Evolutionary conservation across 1,140 invertebrate genomes (phyloP).

Genomic region (Drosophila equinoxialis): DNA sequence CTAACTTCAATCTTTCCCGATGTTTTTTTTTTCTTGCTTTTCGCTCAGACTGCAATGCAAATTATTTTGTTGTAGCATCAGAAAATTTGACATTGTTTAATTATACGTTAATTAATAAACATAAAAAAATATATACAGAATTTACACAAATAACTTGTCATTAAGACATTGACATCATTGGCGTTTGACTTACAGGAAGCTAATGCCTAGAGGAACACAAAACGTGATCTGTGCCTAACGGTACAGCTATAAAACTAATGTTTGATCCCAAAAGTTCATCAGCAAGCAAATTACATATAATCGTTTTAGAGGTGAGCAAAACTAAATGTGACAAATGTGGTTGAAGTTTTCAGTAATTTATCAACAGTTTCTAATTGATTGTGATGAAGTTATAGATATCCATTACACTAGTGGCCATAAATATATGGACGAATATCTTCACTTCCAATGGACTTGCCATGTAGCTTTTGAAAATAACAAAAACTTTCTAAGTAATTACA

Average conservation of each 20-base stretch:
- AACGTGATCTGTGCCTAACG: slow-evolving; percentile 39
- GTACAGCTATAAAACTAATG: slow-evolving; percentile 13
- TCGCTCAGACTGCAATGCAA: slow-evolving; percentile 30
- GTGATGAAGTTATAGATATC: no score
- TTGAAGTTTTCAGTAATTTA: background rate
- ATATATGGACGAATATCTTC: no score
- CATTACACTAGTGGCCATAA: no score
- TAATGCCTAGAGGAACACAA: slow-evolving; percentile 12
- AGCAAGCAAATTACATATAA: slow-evolving; percentile 2
- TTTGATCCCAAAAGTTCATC: slow-evolving; percentile 22
- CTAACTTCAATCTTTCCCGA: background rate
- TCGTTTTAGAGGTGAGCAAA: background rate
- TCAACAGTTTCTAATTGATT: background rate
- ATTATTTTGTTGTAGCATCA: slow-evolving; percentile 19
- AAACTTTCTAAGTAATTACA: no score
- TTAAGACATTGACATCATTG: slow-evolving; percentile 68
- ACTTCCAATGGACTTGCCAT: no score
- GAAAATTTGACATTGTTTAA: slow-evolving; percentile 66
- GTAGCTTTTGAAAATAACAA: no score
- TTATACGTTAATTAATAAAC: slow-evolving; percentile 30
- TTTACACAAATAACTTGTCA: slow-evolving; percentile 48
- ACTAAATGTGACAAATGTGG: slow-evolving; percentile 1
- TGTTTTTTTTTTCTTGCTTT: background rate
- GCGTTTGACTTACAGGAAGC: slow-evolving; percentile 58
- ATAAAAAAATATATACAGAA: slow-evolving; percentile 24